A percentile compares a stretch with the other conserved stretches of the same genome.
Conservation (phyloP, 2,888 invertebrate species). For the Seladonia tumulorum region DNA sequence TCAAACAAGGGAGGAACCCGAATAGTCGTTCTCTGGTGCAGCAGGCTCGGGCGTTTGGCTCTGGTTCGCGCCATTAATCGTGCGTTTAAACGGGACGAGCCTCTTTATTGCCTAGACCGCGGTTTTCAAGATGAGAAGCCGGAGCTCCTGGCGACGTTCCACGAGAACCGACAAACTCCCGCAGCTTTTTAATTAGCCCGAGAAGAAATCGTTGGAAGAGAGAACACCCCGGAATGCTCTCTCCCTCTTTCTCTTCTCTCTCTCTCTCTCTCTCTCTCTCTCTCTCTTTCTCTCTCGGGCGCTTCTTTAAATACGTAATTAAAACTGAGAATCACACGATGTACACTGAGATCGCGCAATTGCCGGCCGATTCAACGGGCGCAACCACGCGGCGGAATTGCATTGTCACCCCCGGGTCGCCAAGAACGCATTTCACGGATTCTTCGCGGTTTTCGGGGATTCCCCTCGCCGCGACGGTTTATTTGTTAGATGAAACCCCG, state of each 20-base stretch:
- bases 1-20: slow-evolving; percentile 1
- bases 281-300: background rate
- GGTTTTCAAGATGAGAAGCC: slow-evolving; percentile 46
- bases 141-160: slow-evolving; percentile 52
- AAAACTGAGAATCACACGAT: slow-evolving; percentile 18
- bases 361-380: slow-evolving; percentile 16
- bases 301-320: slow-evolving; percentile 42
- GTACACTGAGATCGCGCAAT: slow-evolving; percentile 18
- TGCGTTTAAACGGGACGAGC: slow-evolving; percentile 27
- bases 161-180: slow-evolving; percentile 27
- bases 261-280: background rate
- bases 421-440: background rate
- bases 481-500: background rate
- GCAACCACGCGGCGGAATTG: background rate
- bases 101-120: slow-evolving; percentile 37
- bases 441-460: slow-evolving; percentile 26
- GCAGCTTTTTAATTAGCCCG: slow-evolving; percentile 55
- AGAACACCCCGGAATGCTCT: background rate
- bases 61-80: slow-evolving; percentile 42
- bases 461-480: slow-evolving; percentile 50
- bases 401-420: background rate
- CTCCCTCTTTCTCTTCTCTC: background rate
- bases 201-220: slow-evolving; percentile 33
- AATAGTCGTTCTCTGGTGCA: background rate
- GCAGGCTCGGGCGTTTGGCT: slow-evolving; percentile 27